Evolutionary conservation across 2,113 vertebrate genomes (phyloP), one percentile per base, ranked within the genome.

Genomic region (Cariama cristata): DNA sequence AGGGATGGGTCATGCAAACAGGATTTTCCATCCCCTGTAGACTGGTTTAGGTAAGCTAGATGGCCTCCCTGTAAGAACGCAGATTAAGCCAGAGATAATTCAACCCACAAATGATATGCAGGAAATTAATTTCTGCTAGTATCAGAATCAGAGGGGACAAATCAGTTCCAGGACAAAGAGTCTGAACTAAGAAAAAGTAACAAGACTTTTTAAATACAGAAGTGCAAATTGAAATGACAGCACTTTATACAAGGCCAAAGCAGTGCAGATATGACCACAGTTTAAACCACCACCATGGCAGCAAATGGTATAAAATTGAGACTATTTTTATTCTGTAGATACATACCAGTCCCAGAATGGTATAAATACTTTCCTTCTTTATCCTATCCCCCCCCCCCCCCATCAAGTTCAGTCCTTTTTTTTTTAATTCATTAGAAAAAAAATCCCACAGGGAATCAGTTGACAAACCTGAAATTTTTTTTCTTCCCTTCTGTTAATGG

Each of bases 371-470:
- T 88, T 15, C 22, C 62, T 76, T n/a, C 32, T n/a, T 79, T 79
- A 52, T 32, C 17, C n/a, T n/a, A n/a, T n/a, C n/a, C n/a, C n/a
- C 9, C 12, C 6, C 28, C 50, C 8, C 7, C 4, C 0, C 1
- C 26, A 52, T 69, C 32, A 71, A 47, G 9, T 73, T 79, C 23
- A 55, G 12, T 47, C 11, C 8, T 44, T 21, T 63, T 23, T n/a
- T 28, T 5, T 5, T 14, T 5, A 12, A 2, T 9, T 87, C 66
- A 71, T 83, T 71, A 52, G 38, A 38, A 38, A 87, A 71, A 71
- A 77, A 94, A 79, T n/a, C 62, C 47, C 55, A 64, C 38, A 62
- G 22, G 30, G 59, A 97, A 95, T 95, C 95, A 96, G 92, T 88
- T 96, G 96, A 89, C 66, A 97, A 95, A 96, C 49, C 35, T 45